Evolutionary conservation across 2,888 invertebrate genomes (phyloP).

Genomic region (Corbicula japonica): DNA sequence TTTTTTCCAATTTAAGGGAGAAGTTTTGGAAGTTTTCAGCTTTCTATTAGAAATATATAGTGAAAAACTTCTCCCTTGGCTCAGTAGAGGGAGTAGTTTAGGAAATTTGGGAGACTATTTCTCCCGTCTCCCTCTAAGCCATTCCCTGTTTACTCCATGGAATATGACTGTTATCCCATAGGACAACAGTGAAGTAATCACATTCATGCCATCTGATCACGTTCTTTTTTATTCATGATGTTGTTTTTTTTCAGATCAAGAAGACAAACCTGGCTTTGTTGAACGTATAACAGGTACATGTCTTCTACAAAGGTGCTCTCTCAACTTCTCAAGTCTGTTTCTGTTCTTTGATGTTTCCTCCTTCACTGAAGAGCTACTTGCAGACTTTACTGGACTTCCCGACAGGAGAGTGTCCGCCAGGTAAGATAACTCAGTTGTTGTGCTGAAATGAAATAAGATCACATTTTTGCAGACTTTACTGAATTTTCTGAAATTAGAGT

Average conservation of each 20-base stretch:
- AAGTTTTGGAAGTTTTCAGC: no score
- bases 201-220: no score
- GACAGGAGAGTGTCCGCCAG: slow-evolving; percentile 70
- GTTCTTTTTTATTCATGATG: no score
- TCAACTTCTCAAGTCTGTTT: slow-evolving; percentile 70
- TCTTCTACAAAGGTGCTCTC: slow-evolving; percentile 74
- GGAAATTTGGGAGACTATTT: no score
- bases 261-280: slow-evolving; percentile 72
- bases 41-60: no score
- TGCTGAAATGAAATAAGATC: slow-evolving; percentile 48
- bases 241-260: not conserved
- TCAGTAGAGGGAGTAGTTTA: no score
- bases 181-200: no score
- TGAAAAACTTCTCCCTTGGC: no score
- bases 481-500: slow-evolving; percentile 59
- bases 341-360: slow-evolving; percentile 48
- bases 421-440: slow-evolving; percentile 68
- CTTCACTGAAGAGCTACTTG: slow-evolving; percentile 14
- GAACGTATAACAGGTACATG: slow-evolving; percentile 74
- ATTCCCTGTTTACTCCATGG: no score
- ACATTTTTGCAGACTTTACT: slow-evolving; percentile 23
- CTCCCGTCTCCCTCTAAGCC: no score
- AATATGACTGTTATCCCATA: no score
- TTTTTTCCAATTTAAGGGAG: no score
- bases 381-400: slow-evolving; percentile 31